These are phyloP conservation scores for Salvelinus sp. DNA, from an alignment of 2,113 vertebrate species.

Conservation along the genomic window DNA sequence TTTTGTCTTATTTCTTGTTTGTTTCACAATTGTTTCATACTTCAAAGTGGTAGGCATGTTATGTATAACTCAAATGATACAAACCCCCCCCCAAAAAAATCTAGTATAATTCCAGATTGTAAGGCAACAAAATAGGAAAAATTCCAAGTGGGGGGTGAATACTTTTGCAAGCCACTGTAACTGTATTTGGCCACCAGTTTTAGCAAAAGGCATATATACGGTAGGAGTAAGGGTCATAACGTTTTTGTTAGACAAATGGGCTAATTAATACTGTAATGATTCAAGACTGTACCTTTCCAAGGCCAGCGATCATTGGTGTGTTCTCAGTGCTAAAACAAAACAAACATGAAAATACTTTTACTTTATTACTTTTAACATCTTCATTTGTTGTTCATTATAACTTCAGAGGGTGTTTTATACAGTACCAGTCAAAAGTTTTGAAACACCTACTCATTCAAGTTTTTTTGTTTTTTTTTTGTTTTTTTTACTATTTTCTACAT, in stretches of 20 bases:
- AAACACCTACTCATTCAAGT: too few species aligned
- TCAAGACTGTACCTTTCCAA: slow-evolving; percentile 83
- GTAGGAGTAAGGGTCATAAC: not conserved
- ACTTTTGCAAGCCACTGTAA: too few species aligned
- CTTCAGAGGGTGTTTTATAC: slow-evolving; percentile 9
- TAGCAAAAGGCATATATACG: not conserved
- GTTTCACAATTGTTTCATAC: too few species aligned
- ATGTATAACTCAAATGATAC: too few species aligned
- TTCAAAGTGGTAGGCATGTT: too few species aligned
- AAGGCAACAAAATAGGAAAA: too few species aligned
- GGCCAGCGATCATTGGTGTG: slow-evolving; percentile 93
- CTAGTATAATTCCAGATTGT: too few species aligned
- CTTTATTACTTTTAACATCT: not conserved
- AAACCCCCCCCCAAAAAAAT: too few species aligned
- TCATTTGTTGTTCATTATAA: not conserved
- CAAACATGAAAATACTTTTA: slow-evolving; percentile 20
- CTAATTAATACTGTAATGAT: not conserved
- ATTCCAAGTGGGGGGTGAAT: too few species aligned
- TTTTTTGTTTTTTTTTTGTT: too few species aligned
- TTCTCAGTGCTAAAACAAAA: slow-evolving; percentile 88
- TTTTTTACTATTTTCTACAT: too few species aligned
- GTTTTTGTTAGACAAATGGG: not conserved
- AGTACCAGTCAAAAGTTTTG: not conserved
- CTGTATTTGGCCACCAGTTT: not conserved
- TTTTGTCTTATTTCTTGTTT: too few species aligned